These are phyloP conservation scores for Drosophila watanabei DNA, from an alignment of 1,140 invertebrate genomes.

Conservation along the genomic window DNA sequence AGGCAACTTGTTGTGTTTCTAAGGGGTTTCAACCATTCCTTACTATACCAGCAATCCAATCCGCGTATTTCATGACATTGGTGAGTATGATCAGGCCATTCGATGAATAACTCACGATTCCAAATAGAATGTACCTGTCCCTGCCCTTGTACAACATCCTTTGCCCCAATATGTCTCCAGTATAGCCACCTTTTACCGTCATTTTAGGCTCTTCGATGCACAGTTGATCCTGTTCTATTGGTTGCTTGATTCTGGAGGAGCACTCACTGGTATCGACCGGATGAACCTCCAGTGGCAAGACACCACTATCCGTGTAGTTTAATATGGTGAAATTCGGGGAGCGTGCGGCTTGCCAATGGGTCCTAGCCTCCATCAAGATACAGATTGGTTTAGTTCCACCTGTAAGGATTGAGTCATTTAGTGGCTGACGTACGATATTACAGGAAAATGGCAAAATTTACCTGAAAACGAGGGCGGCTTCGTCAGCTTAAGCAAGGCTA, in stretches of 20 bases:
- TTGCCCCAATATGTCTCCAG: slow-evolving; percentile 1
- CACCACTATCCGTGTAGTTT: neutral
- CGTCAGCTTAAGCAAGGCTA: slow-evolving; percentile 9
- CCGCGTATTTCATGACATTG: neutral
- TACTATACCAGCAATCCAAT: slow-evolving; percentile 3
- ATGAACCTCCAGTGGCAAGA: neutral
- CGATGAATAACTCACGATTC: neutral
- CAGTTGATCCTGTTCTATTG: neutral
- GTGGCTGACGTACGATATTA: neutral
- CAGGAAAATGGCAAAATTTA: neutral
- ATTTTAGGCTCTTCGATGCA: neutral
- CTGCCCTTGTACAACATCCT: fast-evolving
- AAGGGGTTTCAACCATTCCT: neutral
- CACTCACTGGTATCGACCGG: neutral
- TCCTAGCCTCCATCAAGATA: neutral
- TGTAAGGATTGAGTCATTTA: neutral
- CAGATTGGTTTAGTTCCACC: neutral
- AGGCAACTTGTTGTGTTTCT: no score
- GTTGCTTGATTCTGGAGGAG: neutral
- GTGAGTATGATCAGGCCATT: slow-evolving; percentile 1
- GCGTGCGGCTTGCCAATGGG: no score
- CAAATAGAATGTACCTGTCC: neutral
- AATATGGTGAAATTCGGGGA: neutral
- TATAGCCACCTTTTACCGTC: no score
- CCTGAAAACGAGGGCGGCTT: neutral